phyloP scores from a whole-genome alignment of 2,888 invertebrate species.

The Agrotis exclamationis region DNA sequence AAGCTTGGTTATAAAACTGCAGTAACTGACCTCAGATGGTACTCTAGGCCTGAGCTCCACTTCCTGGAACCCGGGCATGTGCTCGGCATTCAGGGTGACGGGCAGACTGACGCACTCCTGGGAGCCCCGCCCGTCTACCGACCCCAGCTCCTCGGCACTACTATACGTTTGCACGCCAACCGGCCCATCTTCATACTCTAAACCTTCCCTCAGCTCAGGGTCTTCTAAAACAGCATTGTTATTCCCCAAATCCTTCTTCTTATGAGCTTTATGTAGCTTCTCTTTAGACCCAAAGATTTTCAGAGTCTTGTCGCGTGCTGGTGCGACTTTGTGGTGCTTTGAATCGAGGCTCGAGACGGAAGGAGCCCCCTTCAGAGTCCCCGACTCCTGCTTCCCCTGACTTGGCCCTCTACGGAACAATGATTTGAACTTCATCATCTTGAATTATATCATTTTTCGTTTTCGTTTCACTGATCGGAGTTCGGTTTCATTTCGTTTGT shows the following conservation, averaged over 20 bases:
- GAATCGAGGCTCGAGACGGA: conserved; percentile 93
- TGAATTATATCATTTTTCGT: conserved; percentile 84
- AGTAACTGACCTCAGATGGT: conserved; percentile 84
- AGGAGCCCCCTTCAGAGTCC: conserved; percentile 91
- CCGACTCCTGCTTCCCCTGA: conserved; percentile 88
- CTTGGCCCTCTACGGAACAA: conserved; percentile 97
- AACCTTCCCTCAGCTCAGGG: conserved; percentile 83
- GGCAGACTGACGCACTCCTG: conserved; percentile 89
- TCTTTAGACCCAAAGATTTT: conserved; percentile 91
- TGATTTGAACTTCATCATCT: conserved; percentile 98
- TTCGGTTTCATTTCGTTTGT: conserved; percentile 72
- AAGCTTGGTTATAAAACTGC: conserved; percentile 19
- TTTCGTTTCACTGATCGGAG: conserved; percentile 86
- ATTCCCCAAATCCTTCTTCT: conserved; percentile 87
- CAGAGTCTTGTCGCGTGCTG: conserved; percentile 84
- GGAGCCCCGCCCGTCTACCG: conserved; percentile 85
- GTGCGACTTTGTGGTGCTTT: conserved; percentile 90
- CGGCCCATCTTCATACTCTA: conserved; percentile 83
- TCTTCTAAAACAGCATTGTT: conserved; percentile 90
- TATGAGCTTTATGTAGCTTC: conserved; percentile 88
- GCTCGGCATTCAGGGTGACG: conserved; percentile 86
- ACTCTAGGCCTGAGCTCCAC: conserved; percentile 86
- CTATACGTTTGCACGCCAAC: conserved; percentile 81
- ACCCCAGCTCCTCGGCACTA: conserved; percentile 87
- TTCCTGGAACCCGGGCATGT: conserved; percentile 89